Evolutionary conservation across 1,140 invertebrate species (phyloP).

Genomic region (Bombus cullumanus): DNA sequence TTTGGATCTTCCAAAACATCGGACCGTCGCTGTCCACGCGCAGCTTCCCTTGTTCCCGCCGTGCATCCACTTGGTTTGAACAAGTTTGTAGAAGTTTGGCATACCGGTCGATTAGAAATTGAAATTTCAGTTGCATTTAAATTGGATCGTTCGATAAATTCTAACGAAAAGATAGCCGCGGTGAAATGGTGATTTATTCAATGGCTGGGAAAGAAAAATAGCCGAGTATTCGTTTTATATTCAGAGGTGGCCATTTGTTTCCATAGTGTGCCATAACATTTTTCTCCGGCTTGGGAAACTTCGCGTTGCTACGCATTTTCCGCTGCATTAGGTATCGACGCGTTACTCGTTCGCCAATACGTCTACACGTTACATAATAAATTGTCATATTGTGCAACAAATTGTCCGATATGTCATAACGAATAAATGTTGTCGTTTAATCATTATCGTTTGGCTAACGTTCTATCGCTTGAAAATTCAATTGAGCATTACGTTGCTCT

Average conservation of each 20-base stretch:
- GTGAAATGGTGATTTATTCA: neutral
- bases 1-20: too few species aligned
- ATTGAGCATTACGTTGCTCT: neutral
- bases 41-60: too few species aligned
- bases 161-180: neutral
- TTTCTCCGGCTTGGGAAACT: neutral
- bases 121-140: neutral
- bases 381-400: neutral
- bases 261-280: neutral
- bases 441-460: neutral
- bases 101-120: neutral
- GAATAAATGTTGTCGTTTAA: neutral
- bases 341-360: neutral
- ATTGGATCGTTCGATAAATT: neutral
- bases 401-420: neutral
- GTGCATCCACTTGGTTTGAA: too few species aligned
- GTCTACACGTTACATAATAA: neutral
- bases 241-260: conserved; percentile 4
- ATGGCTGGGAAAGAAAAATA: neutral
- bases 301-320: neutral
- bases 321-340: neutral
- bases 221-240: neutral
- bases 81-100: too few species aligned
- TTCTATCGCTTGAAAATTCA: neutral
- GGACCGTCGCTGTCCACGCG: too few species aligned